Percentiles rank a stretch among this genome's conserved stretches.
Conservation (phyloP, 1,140 invertebrate genomes). For the Leptinotarsa defecta region DNA sequence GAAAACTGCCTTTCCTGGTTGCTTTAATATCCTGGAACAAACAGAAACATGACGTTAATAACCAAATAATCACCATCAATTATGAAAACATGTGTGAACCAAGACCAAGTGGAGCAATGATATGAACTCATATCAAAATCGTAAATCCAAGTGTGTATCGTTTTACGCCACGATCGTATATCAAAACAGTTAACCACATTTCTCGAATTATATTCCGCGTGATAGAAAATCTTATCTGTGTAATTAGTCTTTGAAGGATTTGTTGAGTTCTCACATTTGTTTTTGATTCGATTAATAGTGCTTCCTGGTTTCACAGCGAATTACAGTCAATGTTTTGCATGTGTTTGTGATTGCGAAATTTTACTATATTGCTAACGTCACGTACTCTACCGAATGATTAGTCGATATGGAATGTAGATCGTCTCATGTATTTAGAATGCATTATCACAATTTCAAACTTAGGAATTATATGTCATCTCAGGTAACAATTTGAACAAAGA, state of each 20-base stretch:
- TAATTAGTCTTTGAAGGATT: conserved; percentile 7
- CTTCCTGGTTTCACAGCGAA: background rate
- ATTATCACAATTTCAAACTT: too few species aligned
- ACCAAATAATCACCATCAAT: conserved; percentile 8
- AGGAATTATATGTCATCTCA: too few species aligned
- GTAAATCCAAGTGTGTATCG: conserved; percentile 11
- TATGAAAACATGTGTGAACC: conserved; percentile 15
- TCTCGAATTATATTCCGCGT: conserved; percentile 21
- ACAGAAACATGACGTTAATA: conserved; percentile 28
- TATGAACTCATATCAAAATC: conserved; percentile 18
- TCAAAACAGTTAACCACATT: conserved; percentile 29
- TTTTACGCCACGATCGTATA: conserved; percentile 22
- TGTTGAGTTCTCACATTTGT: conserved; percentile 3
- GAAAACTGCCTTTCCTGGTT: conserved; percentile 37
- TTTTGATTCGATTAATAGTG: background rate
- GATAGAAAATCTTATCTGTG: conserved; percentile 3
- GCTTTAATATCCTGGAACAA: conserved; percentile 44
- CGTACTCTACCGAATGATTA: too few species aligned
- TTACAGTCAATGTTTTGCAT: too few species aligned
- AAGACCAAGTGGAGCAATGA: conserved; percentile 11
- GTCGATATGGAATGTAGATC: too few species aligned
- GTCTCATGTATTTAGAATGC: too few species aligned
- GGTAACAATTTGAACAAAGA: too few species aligned
- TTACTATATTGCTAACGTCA: too few species aligned
- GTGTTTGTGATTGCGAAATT: too few species aligned